phyloP scores from a whole-genome alignment of 2,888 invertebrate genomes.

The Cosmia trapezina region DNA sequence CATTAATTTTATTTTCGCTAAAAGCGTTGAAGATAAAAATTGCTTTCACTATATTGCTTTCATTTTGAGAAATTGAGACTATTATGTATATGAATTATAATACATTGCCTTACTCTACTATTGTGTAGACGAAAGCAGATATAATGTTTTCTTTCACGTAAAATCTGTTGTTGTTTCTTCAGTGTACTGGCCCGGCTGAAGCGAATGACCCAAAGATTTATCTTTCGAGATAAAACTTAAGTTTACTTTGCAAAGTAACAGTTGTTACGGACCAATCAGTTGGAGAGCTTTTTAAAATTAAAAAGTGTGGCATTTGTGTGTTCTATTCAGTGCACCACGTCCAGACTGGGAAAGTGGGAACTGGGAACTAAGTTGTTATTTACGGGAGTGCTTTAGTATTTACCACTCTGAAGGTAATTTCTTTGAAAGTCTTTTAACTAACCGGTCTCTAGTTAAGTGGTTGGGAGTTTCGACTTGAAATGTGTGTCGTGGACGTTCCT shows the following conservation, averaged over 20 bases:
- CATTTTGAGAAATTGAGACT: slow-evolving; percentile 47
- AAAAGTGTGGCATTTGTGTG: slow-evolving; percentile 79
- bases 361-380: slow-evolving; percentile 77
- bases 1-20: slow-evolving; percentile 36
- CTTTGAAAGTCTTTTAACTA: slow-evolving; percentile 70
- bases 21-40: slow-evolving; percentile 46
- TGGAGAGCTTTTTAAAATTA: slow-evolving; percentile 83
- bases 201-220: slow-evolving; percentile 72
- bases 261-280: slow-evolving; percentile 76
- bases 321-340: slow-evolving; percentile 70
- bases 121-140: slow-evolving; percentile 16
- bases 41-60: slow-evolving; percentile 51
- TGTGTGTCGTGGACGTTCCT: slow-evolving; percentile 22
- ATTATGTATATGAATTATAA: too few species aligned
- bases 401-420: slow-evolving; percentile 70
- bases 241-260: slow-evolving; percentile 70
- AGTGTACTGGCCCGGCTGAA: slow-evolving; percentile 48
- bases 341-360: slow-evolving; percentile 63
- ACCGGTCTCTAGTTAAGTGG: slow-evolving; percentile 50
- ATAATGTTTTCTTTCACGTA: slow-evolving; percentile 29
- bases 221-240: slow-evolving; percentile 69
- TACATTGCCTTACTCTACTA: slow-evolving; percentile 34
- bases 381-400: slow-evolving; percentile 75
- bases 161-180: slow-evolving; percentile 50
- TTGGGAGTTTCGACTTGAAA: slow-evolving; percentile 17